A percentile compares a stretch with the other conserved stretches of the same genome.
Conservation (phyloP, 2,113 vertebrate species). For the Steatornis caripensis region DNA sequence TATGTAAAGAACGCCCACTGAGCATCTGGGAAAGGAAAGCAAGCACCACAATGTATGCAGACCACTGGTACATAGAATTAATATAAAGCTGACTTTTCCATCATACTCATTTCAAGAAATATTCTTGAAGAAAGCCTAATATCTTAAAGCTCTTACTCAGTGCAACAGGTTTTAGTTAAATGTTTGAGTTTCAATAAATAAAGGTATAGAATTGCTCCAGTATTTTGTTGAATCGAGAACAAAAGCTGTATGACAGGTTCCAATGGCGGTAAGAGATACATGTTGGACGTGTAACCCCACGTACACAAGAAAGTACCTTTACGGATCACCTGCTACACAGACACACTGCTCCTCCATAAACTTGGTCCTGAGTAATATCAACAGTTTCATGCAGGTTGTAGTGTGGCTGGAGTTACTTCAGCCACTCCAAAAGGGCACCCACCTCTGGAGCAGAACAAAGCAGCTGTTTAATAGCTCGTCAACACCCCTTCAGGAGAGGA, state of each 20-base stretch:
- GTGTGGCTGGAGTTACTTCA: background rate
- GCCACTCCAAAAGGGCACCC: background rate
- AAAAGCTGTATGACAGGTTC: background rate
- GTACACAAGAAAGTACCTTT: background rate
- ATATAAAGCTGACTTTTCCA: background rate
- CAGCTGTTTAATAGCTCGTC: background rate
- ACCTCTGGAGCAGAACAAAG: background rate
- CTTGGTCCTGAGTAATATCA: background rate
- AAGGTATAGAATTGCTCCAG: background rate
- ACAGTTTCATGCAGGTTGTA: no score
- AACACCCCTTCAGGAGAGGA: background rate
- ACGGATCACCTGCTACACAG: background rate
- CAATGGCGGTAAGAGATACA: rapidly evolving
- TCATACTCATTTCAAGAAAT: background rate
- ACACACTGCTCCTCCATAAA: background rate
- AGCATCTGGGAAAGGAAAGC: background rate
- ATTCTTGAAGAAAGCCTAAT: background rate
- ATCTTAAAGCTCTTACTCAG: background rate
- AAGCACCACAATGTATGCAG: background rate
- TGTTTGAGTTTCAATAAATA: background rate
- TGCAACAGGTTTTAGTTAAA: background rate
- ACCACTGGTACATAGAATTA: background rate
- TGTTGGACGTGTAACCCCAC: rapidly evolving
- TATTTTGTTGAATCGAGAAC: background rate
- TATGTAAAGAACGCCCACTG: background rate